These are phyloP conservation scores for Ricordea florida DNA, from an alignment of 92 coral and sea anemone genomes.

Conservation along the genomic window DNA sequence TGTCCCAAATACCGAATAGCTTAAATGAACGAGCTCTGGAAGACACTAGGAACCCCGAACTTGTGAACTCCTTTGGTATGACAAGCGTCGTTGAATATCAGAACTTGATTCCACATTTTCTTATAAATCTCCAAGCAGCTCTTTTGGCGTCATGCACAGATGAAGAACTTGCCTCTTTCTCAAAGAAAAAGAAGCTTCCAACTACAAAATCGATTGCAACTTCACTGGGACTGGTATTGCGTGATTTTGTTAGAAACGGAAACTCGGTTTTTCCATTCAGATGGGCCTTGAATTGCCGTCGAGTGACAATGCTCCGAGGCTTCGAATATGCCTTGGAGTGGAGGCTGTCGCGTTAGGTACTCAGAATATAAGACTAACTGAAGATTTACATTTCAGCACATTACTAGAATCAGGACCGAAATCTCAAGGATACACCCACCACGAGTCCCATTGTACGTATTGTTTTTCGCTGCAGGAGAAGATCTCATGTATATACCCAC, in stretches of 20 bases:
- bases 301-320: not conserved
- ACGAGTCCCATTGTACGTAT: too few relatives aligned
- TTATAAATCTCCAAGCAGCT: conserved; percentile 38
- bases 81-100: conserved; percentile 28
- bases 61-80: conserved; percentile 8
- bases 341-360: conserved; percentile 8
- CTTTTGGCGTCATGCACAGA: conserved; percentile 2
- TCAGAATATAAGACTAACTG: too few relatives aligned
- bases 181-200: not conserved
- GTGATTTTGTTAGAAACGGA: conserved; percentile 40
- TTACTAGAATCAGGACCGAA: too few relatives aligned
- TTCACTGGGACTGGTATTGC: conserved; percentile 36
- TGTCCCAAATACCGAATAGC: too few relatives aligned
- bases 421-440: too few relatives aligned
- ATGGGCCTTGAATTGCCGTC: conserved; percentile 33
- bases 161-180: not conserved
- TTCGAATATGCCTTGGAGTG: conserved; percentile 22
- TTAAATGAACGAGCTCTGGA: conserved; percentile 14
- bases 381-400: too few relatives aligned
- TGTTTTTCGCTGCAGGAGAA: too few relatives aligned
- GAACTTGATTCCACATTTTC: conserved; percentile 27
- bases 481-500: too few relatives aligned
- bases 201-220: conserved; percentile 1
- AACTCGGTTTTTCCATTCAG: conserved; percentile 47
- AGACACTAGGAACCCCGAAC: conserved; percentile 33